These are phyloP conservation scores for Anthrax anthrax DNA, from an alignment of 2,888 invertebrate species.

Conservation along the genomic window DNA sequence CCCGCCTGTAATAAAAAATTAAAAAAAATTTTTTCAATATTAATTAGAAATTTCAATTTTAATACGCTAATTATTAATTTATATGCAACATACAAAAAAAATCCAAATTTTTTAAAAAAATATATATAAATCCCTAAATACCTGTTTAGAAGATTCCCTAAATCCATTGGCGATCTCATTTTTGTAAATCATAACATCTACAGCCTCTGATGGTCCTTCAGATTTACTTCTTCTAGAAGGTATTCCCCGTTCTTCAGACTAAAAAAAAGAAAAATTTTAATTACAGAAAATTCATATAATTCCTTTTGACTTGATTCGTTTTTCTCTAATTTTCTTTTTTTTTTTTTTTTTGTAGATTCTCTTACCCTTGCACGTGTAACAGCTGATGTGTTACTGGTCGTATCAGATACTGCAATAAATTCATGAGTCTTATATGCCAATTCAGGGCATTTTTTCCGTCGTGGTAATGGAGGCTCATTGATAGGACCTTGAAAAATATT, in stretches of 20 bases:
- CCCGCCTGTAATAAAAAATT: constrained; percentile 35
- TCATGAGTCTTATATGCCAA: constrained; percentile 78
- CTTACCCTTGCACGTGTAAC: constrained; percentile 35
- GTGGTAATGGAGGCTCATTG: constrained; percentile 71
- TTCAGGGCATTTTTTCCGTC: constrained; percentile 79
- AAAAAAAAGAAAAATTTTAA: constrained; percentile 26
- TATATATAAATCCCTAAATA: constrained; percentile 9
- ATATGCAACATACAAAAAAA: no score
- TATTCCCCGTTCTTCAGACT: constrained; percentile 58
- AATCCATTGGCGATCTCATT: constrained; percentile 23
- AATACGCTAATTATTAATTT: no score
- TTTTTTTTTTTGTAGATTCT: constrained; percentile 5
- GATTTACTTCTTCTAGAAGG: constrained; percentile 65
- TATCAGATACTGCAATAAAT: constrained; percentile 49
- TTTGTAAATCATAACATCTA: constrained; percentile 31
- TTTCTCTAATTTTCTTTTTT: no score
- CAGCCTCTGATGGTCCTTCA: constrained; percentile 48
- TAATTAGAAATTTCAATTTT: background rate
- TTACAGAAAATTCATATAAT: no score
- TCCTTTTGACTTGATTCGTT: no score
- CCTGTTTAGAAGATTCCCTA: constrained; percentile 27
- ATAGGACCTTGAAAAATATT: constrained; percentile 35
- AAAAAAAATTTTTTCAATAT: background rate
- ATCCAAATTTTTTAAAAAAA: no score
- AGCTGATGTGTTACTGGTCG: constrained; percentile 42